Evolutionary conservation across 1,140 invertebrate genomes (phyloP).

Genomic region (Teleogryllus occipitalis): DNA sequence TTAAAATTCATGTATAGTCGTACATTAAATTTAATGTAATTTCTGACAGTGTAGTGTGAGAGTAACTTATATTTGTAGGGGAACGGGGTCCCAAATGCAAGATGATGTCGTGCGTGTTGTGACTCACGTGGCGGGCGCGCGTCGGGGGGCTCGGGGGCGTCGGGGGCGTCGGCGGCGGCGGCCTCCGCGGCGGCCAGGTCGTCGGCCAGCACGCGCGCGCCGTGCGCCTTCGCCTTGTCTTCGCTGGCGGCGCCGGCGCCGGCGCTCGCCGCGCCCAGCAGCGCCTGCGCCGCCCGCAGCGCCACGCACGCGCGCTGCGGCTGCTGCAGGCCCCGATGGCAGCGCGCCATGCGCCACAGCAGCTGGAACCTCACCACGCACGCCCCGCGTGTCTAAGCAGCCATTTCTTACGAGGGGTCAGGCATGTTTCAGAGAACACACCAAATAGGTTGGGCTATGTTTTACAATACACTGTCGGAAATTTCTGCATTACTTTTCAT

Average conservation of each 20-base stretch:
- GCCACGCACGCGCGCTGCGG: conserved; percentile 46
- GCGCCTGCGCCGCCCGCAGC: conserved; percentile 14
- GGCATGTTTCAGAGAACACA: no score
- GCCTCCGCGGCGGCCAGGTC: not conserved
- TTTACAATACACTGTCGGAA: no score
- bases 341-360: conserved; percentile 52
- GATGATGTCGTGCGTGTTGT: not conserved
- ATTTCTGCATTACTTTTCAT: no score
- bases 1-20: no score
- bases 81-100: not conserved
- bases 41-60: no score
- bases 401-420: no score
- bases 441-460: no score
- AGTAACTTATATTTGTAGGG: no score
- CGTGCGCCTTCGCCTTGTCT: not conserved
- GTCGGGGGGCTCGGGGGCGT: not conserved
- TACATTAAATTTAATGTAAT: no score
- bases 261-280: conserved; percentile 4
- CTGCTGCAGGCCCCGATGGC: conserved; percentile 48
- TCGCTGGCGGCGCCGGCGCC: conserved; percentile 1
- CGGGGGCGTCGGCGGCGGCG: not conserved
- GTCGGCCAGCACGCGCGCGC: not conserved
- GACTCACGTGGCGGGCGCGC: not conserved
- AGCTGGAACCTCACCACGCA: conserved; percentile 33
- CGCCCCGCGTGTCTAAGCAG: no score